Percentiles rank a stretch among this genome's conserved stretches.
Conservation (phyloP, 1,140 invertebrate species). For the Heliconius hewitsoni region DNA sequence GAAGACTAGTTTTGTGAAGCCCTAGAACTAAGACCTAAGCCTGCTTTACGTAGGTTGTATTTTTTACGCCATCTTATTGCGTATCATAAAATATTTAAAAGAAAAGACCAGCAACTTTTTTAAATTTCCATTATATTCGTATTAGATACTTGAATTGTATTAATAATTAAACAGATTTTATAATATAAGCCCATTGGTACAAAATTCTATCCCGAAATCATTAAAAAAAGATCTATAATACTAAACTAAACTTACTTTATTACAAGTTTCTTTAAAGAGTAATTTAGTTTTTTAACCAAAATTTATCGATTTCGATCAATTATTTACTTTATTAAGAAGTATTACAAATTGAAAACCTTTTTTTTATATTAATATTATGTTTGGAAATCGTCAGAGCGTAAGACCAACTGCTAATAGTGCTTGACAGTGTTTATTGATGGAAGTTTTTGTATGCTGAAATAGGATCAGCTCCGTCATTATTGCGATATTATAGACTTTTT, state of each 20-base stretch:
- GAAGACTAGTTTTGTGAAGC: slow-evolving; percentile 14
- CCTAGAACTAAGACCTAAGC: slow-evolving; percentile 22
- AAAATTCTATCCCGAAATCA: neutral
- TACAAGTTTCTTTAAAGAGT: neutral
- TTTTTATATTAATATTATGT: slow-evolving; percentile 18
- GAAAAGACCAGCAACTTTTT: neutral
- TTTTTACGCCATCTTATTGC: neutral
- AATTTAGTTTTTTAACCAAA: neutral
- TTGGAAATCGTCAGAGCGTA: slow-evolving; percentile 24
- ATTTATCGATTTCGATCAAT: slow-evolving; percentile 1
- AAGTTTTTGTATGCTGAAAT: slow-evolving; percentile 11
- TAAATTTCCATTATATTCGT: neutral
- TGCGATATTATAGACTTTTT: neutral
- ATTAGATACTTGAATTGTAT: neutral
- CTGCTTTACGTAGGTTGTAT: slow-evolving; percentile 15
- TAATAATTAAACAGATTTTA: neutral
- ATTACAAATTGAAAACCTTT: slow-evolving; percentile 19
- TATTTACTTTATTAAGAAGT: slow-evolving; percentile 7
- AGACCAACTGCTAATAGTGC: slow-evolving; percentile 24
- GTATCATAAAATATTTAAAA: neutral
- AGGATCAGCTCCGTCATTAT: slow-evolving; percentile 1
- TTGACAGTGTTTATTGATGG: slow-evolving; percentile 22
- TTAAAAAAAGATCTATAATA: neutral
- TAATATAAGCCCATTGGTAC: neutral
- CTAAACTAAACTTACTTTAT: neutral